Base-by-base conservation (phyloP, 92 coral and sea anemone species). In the Plumapathes pennacea region DNA sequence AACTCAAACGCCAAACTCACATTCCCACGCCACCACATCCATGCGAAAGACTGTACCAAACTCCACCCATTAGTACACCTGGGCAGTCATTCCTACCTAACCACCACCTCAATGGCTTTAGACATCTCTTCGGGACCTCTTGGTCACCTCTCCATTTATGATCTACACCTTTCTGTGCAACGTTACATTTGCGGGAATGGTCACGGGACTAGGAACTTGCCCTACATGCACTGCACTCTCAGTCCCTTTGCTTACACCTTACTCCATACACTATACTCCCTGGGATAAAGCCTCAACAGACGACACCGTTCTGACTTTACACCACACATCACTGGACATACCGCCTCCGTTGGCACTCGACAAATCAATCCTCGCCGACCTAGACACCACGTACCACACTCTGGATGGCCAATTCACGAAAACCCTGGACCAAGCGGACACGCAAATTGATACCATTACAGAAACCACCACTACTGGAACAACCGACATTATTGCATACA, bases 131-230 rank as follows among this genome's bases (percentile, higher is more conserved):
- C 69, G 22, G 80, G 85, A 12, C 27, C 31, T n/a, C 9, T 13
- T 62, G 38, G 29, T 19, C 18, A 36, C 66, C 1, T 38, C 78
- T 9, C 79, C 79, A 3, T 37, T 70, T 2, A 40, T 63, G n/a
- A 57, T 70, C 13, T 62, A 51, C 4, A 73, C 50, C 12, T 54
- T 78, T 38, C 85, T 78, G 9, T 78, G 74, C 36, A 69, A 78
- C 17, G 50, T 43, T 1, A 41, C 85, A 4, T 70, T 77, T 40
- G 21, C 5, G 13, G 73, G n/a, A n/a, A n/a, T n/a, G n/a, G n/a
- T n/a, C n/a, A n/a, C n/a, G 23, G 71, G 78, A 0, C 58, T 78
- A 12, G 31, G 64, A n/a, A 9, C 64, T 11, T 70, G 79, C 26
- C 74, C 85, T 10, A 12, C 48, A 37, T 33, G 38, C 32, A 29